Conservation (phyloP, 2,888 invertebrate species). For the Parthenolecanium corni region DNA sequence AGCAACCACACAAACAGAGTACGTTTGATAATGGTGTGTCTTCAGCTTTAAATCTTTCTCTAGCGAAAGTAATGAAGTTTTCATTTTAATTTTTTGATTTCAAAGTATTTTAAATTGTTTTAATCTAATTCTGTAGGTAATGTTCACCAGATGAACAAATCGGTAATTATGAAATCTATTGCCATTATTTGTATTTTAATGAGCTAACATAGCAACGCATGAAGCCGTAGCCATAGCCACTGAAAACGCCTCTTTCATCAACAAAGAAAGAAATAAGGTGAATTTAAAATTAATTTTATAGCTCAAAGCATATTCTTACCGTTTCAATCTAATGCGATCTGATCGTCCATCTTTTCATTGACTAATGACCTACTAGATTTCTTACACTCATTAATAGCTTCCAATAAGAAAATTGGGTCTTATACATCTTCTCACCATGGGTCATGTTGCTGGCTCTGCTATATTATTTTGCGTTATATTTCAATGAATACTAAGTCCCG, state of each 20-base stretch:
- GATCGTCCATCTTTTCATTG: no score
- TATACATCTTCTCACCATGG: no score
- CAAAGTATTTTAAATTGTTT: neutral
- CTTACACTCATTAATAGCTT: no score
- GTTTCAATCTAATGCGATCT: neutral
- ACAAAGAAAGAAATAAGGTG: slow-evolving; percentile 32
- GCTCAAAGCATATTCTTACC: neutral
- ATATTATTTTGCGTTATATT: no score
- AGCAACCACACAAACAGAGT: neutral
- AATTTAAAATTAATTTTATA: slow-evolving; percentile 24
- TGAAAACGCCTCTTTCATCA: slow-evolving; percentile 34
- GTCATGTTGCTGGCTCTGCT: no score
- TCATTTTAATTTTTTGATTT: neutral
- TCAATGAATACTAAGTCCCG: no score
- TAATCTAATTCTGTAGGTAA: no score
- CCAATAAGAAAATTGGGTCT: no score
- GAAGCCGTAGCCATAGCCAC: slow-evolving; percentile 36
- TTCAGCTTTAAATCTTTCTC: neutral
- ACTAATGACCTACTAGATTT: no score
- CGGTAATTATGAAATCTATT: slow-evolving; percentile 14
- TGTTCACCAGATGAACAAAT: neutral
- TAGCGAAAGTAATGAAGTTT: neutral
- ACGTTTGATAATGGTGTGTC: neutral
- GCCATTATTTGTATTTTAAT: neutral
- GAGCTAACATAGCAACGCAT: slow-evolving; percentile 30